Evolutionary conservation across 2,113 vertebrate genomes (phyloP).

Genomic region (Lagenorhynchus albirostris): DNA sequence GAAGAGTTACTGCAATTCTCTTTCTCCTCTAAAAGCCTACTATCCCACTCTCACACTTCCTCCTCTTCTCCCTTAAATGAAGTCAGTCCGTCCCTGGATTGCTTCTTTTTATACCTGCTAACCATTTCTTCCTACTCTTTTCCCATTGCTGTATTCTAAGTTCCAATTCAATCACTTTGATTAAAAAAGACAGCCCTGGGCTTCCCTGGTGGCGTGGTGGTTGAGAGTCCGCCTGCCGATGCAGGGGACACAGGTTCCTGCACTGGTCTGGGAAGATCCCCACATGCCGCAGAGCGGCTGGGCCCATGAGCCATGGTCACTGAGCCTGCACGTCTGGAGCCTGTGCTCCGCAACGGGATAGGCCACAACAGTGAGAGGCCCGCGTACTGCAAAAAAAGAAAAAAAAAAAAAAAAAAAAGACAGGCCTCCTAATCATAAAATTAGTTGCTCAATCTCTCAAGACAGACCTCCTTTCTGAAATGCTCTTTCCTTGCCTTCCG

Average conservation of each 20-base stretch:
- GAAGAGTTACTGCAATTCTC: not conserved
- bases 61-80: not conserved
- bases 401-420: too few relatives aligned
- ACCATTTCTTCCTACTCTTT: not conserved
- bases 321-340: too few relatives aligned
- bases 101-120: not conserved
- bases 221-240: too few relatives aligned
- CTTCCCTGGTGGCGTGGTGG: too few relatives aligned
- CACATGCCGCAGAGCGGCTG: rapidly evolving
- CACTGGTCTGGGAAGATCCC: too few relatives aligned
- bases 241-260: too few relatives aligned
- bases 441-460: not conserved
- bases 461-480: not conserved
- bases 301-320: too few relatives aligned
- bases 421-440: not conserved
- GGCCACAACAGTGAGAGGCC: too few relatives aligned
- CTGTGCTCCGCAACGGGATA: too few relatives aligned
- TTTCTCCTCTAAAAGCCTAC: not conserved
- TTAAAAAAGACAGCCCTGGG: not conserved
- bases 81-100: not conserved
- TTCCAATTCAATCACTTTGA: not conserved
- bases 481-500: not conserved
- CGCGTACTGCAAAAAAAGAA: too few relatives aligned
- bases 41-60: not conserved
- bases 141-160: not conserved